Conservation (phyloP, 1,140 invertebrate genomes). For the Brachionus asplanchnoidis region DNA sequence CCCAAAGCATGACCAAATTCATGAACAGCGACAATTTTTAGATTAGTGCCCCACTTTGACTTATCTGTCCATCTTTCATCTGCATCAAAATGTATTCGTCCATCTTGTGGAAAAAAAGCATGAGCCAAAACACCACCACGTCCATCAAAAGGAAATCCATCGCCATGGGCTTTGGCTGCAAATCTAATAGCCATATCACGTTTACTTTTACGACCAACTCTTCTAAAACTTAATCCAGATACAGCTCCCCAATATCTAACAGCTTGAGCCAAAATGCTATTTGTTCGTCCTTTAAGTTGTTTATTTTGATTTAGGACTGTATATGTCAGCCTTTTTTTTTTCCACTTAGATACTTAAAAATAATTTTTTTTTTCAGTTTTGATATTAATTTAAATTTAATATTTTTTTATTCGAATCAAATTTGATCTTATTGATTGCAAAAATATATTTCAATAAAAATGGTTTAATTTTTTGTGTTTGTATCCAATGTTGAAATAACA, state of each 20-base stretch:
- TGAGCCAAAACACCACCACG: conserved; percentile 53
- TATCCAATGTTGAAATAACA: too few species aligned
- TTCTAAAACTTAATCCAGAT: neutral
- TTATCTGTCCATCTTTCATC: conserved; percentile 50
- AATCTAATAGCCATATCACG: conserved; percentile 17
- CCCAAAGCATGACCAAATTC: conserved; percentile 59
- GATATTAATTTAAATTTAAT: too few species aligned
- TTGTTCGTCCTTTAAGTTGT: neutral
- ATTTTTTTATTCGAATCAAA: too few species aligned
- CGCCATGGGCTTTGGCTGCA: neutral
- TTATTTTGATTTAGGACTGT: neutral
- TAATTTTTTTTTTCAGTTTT: neutral
- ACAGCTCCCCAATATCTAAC: neutral
- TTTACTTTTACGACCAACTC: neutral
- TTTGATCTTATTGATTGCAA: too few species aligned
- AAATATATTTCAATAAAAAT: too few species aligned
- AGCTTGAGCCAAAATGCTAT: neutral
- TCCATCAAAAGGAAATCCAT: conserved; percentile 47
- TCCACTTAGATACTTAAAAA: neutral
- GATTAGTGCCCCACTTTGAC: neutral
- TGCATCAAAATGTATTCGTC: conserved; percentile 52
- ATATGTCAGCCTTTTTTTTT: neutral
- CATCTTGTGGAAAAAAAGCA: conserved; percentile 51
- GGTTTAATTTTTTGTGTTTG: too few species aligned
- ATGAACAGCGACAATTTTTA: conserved; percentile 52